Percentiles rank a stretch among this genome's conserved stretches.
phyloP scores from a whole-genome alignment of 2,888 invertebrate species.

The Marronus borbonicus region DNA sequence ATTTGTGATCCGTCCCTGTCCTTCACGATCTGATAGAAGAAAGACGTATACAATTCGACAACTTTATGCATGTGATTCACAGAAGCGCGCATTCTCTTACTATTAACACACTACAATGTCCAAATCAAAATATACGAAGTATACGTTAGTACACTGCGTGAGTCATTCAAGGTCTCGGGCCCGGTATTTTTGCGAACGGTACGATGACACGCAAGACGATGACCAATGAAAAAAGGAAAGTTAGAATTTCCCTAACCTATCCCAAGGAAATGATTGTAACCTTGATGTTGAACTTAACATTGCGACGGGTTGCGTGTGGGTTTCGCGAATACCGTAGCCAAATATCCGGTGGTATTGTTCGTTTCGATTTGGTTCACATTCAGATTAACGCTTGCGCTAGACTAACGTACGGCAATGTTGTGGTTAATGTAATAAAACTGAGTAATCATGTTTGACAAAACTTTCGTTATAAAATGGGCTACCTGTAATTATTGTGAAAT shows the following conservation, averaged over 20 bases:
- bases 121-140: too few relatives aligned
- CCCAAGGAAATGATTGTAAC: slow-evolving; percentile 49
- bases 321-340: slow-evolving; percentile 24
- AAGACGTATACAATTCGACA: too few relatives aligned
- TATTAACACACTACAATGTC: too few relatives aligned
- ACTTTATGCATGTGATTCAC: too few relatives aligned
- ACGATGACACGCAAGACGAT: neutral
- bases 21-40: too few relatives aligned
- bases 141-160: neutral
- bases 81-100: too few relatives aligned
- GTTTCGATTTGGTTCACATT: neutral
- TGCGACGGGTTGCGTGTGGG: neutral
- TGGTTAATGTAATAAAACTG: slow-evolving; percentile 12
- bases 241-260: slow-evolving; percentile 49
- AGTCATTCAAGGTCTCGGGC: neutral
- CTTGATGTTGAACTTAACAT: slow-evolving; percentile 52
- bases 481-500: neutral
- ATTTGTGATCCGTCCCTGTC: too few relatives aligned
- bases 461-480: neutral
- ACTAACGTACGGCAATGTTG: neutral
- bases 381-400: neutral
- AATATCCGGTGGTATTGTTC: slow-evolving; percentile 16
- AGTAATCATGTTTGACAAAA: neutral
- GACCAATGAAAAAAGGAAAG: neutral
- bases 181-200: slow-evolving; percentile 11